Evolutionary conservation across 2,888 invertebrate species (phyloP).

Genomic region (Vannuccia rotundouncinata): DNA sequence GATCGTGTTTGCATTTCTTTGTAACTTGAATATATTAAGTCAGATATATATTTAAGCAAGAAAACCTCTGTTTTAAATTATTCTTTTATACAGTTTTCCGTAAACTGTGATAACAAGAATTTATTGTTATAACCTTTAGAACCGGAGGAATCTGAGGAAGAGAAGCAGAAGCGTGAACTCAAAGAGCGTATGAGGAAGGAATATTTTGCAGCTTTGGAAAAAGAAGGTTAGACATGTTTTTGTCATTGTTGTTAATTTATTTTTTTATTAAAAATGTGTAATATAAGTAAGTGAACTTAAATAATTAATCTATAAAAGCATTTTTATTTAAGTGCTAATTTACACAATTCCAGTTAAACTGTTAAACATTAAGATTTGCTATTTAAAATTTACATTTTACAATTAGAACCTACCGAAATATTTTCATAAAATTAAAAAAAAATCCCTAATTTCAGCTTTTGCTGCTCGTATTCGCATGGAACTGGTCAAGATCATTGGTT

Average conservation of each 20-base stretch:
- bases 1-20: no score
- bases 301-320: neutral
- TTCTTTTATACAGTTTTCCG: no score
- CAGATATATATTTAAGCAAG: no score
- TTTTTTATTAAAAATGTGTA: neutral
- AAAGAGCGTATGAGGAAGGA: slow-evolving; percentile 51
- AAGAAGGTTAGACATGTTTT: slow-evolving; percentile 48
- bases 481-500: slow-evolving; percentile 47
- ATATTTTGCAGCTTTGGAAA: slow-evolving; percentile 51
- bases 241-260: slow-evolving; percentile 15
- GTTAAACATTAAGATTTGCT: neutral
- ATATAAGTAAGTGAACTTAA: neutral
- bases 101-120: no score
- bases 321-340: neutral
- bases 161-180: slow-evolving; percentile 46
- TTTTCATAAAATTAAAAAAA: no score
- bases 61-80: no score
- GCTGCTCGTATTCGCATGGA: slow-evolving; percentile 45
- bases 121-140: no score
- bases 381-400: no score
- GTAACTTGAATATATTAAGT: no score
- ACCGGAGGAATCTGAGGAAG: slow-evolving; percentile 51
- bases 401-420: no score
- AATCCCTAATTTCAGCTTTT: no score
- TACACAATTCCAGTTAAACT: neutral